Evolutionary conservation across 2,797 vertebrate species (phyloP).

Genomic region (Syngnathus rostellatus): DNA sequence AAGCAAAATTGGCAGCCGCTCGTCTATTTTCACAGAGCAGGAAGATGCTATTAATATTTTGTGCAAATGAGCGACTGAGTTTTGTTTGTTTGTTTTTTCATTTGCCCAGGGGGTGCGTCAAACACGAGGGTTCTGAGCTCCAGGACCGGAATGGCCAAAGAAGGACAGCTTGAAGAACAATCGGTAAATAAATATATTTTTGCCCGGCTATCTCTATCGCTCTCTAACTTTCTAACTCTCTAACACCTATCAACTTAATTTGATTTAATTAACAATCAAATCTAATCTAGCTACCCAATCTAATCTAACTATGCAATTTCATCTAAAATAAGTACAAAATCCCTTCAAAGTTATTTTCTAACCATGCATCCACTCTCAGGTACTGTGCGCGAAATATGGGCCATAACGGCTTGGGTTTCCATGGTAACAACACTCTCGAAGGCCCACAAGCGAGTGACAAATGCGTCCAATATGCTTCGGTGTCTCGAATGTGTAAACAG

Average conservation of each 20-base stretch:
- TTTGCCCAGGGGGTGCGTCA: neutral
- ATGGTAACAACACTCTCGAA: neutral
- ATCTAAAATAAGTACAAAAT: too few species aligned
- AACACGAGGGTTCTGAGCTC: neutral
- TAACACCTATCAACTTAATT: too few species aligned
- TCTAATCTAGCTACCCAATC: too few species aligned
- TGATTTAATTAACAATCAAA: too few species aligned
- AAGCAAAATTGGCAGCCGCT: constrained; percentile 1
- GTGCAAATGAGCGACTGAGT: neutral
- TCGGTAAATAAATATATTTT: too few species aligned
- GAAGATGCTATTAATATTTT: neutral
- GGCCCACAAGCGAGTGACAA: constrained; percentile 1
- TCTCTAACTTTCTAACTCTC: too few species aligned
- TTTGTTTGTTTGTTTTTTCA: neutral
- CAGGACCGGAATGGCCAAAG: neutral
- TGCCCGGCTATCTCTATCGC: too few species aligned
- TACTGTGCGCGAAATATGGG: neutral
- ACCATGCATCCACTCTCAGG: neutral
- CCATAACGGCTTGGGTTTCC: constrained; percentile 1
- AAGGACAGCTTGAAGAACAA: neutral
- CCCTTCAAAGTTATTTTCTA: neutral
- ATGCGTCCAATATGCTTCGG: neutral
- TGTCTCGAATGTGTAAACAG: neutral
- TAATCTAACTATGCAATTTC: too few species aligned
- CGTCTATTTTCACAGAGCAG: constrained; percentile 1